Conservation (phyloP, 1,140 invertebrate genomes). For the Ylistrum balloti region DNA sequence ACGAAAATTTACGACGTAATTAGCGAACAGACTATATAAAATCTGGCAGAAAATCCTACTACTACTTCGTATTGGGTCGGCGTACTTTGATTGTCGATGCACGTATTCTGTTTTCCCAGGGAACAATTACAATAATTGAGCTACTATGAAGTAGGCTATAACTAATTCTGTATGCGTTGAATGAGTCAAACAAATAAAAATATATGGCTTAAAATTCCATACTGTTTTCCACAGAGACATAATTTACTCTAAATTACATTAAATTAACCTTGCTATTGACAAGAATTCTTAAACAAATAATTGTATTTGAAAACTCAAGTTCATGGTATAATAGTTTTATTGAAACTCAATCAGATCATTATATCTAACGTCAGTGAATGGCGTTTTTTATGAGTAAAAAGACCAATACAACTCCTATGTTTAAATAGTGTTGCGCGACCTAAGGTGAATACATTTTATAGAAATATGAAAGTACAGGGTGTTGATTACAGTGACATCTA, state of each 20-base stretch:
- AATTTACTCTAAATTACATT: conserved; percentile 12
- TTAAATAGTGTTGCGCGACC: conserved; percentile 4
- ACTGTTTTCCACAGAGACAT: not conserved
- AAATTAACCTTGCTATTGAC: not conserved
- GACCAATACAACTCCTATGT: not conserved
- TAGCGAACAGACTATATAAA: not conserved
- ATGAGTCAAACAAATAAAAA: conserved; percentile 27
- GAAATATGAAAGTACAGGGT: not conserved
- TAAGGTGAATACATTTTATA: not conserved
- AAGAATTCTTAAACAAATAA: conserved; percentile 3
- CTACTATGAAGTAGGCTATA: not conserved
- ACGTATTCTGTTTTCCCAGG: not conserved
- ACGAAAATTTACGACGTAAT: conserved; percentile 18
- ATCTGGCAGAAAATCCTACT: not conserved
- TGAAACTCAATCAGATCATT: not conserved
- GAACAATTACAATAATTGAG: not conserved
- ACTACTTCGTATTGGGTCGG: not conserved
- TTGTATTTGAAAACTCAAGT: conserved; percentile 13
- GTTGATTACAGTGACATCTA: not conserved
- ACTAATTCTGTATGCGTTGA: not conserved
- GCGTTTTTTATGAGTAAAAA: not conserved
- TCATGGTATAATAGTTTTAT: not conserved
- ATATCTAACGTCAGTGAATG: not conserved
- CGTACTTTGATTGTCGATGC: not conserved
- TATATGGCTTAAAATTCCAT: not conserved